A percentile compares a stretch with the other conserved stretches of the same genome.
Conservation (phyloP, 2,113 vertebrate species). For the Craseonycteris thonglongyai region DNA sequence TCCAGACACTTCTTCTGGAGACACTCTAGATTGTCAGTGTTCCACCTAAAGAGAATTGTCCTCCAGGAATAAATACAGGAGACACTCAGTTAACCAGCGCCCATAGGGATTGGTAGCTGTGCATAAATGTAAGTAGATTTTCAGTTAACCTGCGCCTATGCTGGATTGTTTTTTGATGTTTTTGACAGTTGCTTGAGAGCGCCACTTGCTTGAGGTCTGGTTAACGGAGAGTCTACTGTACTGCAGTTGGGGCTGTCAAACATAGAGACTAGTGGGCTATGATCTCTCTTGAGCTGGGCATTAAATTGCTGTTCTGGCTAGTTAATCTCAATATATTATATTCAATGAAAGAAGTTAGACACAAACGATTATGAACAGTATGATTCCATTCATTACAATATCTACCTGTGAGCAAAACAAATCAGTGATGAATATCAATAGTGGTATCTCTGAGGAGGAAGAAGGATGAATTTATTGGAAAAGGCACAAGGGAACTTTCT, state of each 20-base stretch:
- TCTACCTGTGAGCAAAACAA: neutral
- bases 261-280: rapidly evolving
- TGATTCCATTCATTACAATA: neutral
- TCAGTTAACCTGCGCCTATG: too few species aligned
- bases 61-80: neutral
- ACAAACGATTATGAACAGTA: neutral
- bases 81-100: too few species aligned
- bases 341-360: neutral
- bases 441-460: neutral
- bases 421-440: neutral
- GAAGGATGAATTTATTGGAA: neutral
- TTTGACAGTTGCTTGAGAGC: too few species aligned
- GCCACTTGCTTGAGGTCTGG: too few species aligned
- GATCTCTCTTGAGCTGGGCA: neutral
- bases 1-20: neutral
- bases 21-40: neutral
- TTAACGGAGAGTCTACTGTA: too few species aligned
- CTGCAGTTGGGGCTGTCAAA: neutral
- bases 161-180: too few species aligned
- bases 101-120: too few species aligned
- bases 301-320: neutral
- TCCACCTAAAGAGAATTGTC: neutral
- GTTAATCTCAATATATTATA: neutral
- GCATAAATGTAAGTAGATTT: too few species aligned
- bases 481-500: neutral